Evolutionary conservation across 2,888 invertebrate species (phyloP).

Genomic region (Eristalis arbustorum): DNA sequence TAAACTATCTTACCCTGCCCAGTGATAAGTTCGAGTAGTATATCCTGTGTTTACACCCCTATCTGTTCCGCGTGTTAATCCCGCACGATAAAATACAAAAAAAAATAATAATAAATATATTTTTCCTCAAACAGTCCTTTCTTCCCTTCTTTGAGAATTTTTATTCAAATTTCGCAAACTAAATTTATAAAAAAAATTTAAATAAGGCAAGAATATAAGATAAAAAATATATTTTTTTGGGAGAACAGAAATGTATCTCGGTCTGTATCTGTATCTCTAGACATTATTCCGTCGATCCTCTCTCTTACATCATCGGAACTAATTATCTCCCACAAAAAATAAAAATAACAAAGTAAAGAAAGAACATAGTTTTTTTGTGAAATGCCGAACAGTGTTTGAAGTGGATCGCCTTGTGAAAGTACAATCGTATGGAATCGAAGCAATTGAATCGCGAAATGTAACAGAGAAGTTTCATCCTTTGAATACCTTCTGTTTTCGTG

Average conservation of each 20-base stretch:
- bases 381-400: slow-evolving; percentile 28
- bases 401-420: neutral
- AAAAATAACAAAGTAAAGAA: neutral
- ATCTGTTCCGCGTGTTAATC: slow-evolving; percentile 69
- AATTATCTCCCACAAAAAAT: slow-evolving; percentile 1
- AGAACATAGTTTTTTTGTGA: neutral
- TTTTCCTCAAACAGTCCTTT: neutral
- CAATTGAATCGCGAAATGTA: neutral
- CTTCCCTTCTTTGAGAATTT: neutral
- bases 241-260: neutral
- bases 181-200: neutral
- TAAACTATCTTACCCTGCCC: slow-evolving; percentile 69
- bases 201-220: neutral
- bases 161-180: neutral
- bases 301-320: slow-evolving; percentile 61
- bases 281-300: slow-evolving; percentile 30
- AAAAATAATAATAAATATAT: neutral
- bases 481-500: neutral
- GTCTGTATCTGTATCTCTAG: slow-evolving; percentile 24
- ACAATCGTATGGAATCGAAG: neutral
- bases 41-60: slow-evolving; percentile 71
- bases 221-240: neutral
- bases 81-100: slow-evolving; percentile 48
- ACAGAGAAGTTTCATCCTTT: neutral
- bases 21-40: slow-evolving; percentile 70